Evolutionary conservation across 2,113 vertebrate genomes (phyloP), one percentile per base, ranked within the genome.

Genomic region (Pollimyrus isidori): DNA sequence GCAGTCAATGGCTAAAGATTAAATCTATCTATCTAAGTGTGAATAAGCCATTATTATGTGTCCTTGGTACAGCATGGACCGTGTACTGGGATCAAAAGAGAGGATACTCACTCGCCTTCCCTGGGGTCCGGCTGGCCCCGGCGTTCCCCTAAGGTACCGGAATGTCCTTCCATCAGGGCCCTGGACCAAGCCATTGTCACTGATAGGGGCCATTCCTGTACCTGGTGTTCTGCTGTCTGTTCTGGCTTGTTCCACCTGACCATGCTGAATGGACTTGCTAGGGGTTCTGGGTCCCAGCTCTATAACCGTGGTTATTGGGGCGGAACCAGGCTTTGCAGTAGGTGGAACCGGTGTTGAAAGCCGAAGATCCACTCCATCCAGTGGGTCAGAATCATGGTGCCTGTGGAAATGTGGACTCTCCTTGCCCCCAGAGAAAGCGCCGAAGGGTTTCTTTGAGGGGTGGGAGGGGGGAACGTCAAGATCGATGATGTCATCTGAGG

Each of bases 41-140:
- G 82, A 46, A 21, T 84, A 23, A 21, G 39, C 21, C 17, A 84
- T 21, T 9, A 45, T 84, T 48, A n/a, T n/a, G 23, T 45, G 2
- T 23, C 39, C 45, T 48, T 45, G 42, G 39, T 46, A 84, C 13
- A 5, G 4, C 21, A 21, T 46, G 76, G 5, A 19, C 17, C 26
- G 0, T 69, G 62, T 69, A 11, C n/a, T 13, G 42, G 42, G 5
- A 82, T 42, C 35, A 30, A 35, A 30, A n/a, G 21, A 84, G 82
- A 3, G 42, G 19, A 90, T 7, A 94, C 96, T 97, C 90, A 97
- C 97, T 5, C 95, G 94, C 73, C 87, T 91, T 53, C 97, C 97
- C 0, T 93, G 94, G 0, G 94, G 95, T 11, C 97, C 97, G 0
- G 94, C 94, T 87, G 90, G 91, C 3, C 97, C 97, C 0, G 91